phyloP scores from a whole-genome alignment of 2,113 vertebrate genomes.

The Dascyllus trimaculatus region DNA sequence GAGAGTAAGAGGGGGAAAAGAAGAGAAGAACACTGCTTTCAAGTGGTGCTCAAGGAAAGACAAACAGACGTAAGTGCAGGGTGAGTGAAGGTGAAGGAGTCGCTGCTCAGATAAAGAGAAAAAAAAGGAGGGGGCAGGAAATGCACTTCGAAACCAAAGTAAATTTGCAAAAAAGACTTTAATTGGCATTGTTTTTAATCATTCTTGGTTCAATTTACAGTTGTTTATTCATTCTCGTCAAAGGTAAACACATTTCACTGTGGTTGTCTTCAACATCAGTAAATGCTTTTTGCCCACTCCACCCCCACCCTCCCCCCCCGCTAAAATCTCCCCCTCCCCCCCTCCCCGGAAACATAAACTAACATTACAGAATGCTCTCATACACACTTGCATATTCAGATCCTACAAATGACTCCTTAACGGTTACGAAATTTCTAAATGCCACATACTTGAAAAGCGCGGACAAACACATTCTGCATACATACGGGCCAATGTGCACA shows the following conservation, averaged over 20 bases:
- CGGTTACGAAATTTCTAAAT: conserved; percentile 82
- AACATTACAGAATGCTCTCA: conserved; percentile 74
- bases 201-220: conserved; percentile 83
- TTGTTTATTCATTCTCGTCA: conserved; percentile 74
- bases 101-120: conserved; percentile 33
- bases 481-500: conserved; percentile 66
- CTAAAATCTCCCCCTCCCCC: too few relatives aligned
- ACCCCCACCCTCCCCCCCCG: too few relatives aligned
- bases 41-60: conserved; percentile 47
- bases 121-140: background rate
- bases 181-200: conserved; percentile 79
- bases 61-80: conserved; percentile 48
- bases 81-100: conserved; percentile 51
- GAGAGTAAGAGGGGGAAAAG: conserved; percentile 5
- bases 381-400: conserved; percentile 83
- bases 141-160: conserved; percentile 14
- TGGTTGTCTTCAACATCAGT: conserved; percentile 77
- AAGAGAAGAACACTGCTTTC: conserved; percentile 12
- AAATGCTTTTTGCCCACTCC: conserved; percentile 76
- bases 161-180: conserved; percentile 83
- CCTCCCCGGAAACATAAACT: conserved; percentile 61
- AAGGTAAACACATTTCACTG: conserved; percentile 80
- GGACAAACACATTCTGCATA: conserved; percentile 77
- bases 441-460: conserved; percentile 81
- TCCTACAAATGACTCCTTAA: conserved; percentile 82